Percentiles rank a stretch among this genome's conserved stretches.
These are phyloP conservation scores for Chloroclysta siterata DNA, from an alignment of 2,888 invertebrate genomes.

Conservation along the genomic window DNA sequence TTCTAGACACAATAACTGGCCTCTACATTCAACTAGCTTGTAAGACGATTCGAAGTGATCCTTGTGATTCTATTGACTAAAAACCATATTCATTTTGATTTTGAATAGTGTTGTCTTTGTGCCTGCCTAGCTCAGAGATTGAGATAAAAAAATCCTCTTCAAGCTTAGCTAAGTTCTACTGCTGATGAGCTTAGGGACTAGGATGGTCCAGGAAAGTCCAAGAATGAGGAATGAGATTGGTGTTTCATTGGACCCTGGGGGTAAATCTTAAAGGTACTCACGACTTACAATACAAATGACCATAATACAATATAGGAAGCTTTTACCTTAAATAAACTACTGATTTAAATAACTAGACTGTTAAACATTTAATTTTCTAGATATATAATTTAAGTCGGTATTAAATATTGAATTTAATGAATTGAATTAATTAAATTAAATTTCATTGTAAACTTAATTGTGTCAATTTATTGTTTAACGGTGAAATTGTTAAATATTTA, in stretches of 20 bases:
- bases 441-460: no score
- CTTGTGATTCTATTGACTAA: no score
- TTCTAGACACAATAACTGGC: no score
- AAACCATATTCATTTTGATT: no score
- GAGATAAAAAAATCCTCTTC: background rate
- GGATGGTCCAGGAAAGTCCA: conserved; percentile 78
- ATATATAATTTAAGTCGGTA: conserved; percentile 11
- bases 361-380: conserved; percentile 27
- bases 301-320: conserved; percentile 43
- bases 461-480: no score
- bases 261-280: conserved; percentile 43
- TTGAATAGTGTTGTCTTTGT: no score
- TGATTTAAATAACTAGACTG: conserved; percentile 21
- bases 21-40: no score
- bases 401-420: background rate
- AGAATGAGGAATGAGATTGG: conserved; percentile 72
- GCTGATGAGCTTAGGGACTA: conserved; percentile 54
- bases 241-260: conserved; percentile 82
- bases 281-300: conserved; percentile 44
- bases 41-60: no score
- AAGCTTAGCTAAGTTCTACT: conserved; percentile 61
- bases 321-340: conserved; percentile 35
- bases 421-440: no score
- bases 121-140: no score
- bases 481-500: background rate